Base-by-base conservation (phyloP, 2,888 invertebrate genomes). In the Acholoe squamosa region DNA sequence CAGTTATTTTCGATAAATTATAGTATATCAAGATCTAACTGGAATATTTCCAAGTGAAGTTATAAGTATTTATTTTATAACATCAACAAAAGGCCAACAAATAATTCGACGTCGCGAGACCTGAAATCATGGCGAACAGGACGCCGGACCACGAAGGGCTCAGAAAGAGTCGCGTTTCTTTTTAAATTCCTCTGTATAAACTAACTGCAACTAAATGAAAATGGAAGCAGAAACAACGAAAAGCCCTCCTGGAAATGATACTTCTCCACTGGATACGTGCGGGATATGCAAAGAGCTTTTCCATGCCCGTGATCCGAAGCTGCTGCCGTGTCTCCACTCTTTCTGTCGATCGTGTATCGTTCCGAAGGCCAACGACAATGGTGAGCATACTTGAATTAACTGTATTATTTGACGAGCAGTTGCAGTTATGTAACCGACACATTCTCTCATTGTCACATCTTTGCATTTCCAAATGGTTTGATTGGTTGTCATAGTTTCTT, bases 291-390 rank as follows among this genome's bases (percentile, higher is more conserved):
- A 92, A 90, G 93, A 94, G 84, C 93, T 89, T 54, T 84, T 92
- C 25, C 89, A 89, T 19, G 71, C 77, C n/a, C 91, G 93, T 61
- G 96, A 97, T 84, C 98, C 98, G 56, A 98, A 98, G 96, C 96
- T 98, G 91, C 96, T 98, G 94, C 98, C 98, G 96, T 98, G 98
- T 95, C 96, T 98, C 93, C 98, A 98, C 96, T 97, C 98, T 89
- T 97, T 98, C 91, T 98, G 98, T 95, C 52, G 86, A 54, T 86
- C 86, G 31, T 86, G 86, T 54, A 86, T 86, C 86, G 86, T 86
- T 52, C 86, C 86, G 54, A 86, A 86, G 25, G 86, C 86, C 56
- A 86, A 86, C 31, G 86, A 86, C 25, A 86, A 54, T 56, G 86
- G 86, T 86, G 31, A 54, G 86, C 28, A 54, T 16, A 61, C 16